Base-by-base conservation (phyloP, 2,888 invertebrate species). In the Amphipyra tragopoginis region DNA sequence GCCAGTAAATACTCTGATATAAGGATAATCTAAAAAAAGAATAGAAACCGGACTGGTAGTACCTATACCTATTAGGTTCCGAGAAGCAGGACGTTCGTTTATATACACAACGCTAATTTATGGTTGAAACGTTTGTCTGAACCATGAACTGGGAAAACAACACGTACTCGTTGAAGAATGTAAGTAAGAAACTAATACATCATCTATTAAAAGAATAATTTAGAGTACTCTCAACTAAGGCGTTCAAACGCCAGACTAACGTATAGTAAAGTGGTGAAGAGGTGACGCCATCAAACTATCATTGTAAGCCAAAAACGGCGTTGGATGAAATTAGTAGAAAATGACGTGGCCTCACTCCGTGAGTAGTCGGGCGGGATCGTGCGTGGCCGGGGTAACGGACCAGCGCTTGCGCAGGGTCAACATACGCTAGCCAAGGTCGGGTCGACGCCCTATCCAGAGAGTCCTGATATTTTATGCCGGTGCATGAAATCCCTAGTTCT, bases 391-490 rank as follows among this genome's bases (percentile, higher is more conserved):
- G 82, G 84, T 91, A 91, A 91, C 89, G 89, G 90, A 83, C 81
- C 77, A 81, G 79, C 89, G 92, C 83, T 71, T 77, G 89, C 91
- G 91, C 92, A 89, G 91, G 92, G 90, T 93, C 92, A 93, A 93
- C 86, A 90, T 59, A 86, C 89, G 88, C 89, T 73, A 79, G 75
- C 79, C 89, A 92, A 91, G 92, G 91, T 77, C 90, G 88, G 88
- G 90, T 90, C 90, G 83, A 84, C 77, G 91, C 74, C 85, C 90
- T 64, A 80, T 73, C 86, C 83, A 80, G 84, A 72, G 80, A 71
- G 68, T 81, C 82, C 77, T 67, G 69, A 60, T 59, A 56, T 44
- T 56, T 7, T 65, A 49, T 51, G n/a, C 21, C 43, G 42, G 43
- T 45, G 21, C 49, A 56, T 44, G 53, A 33, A 58, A 72, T 21